Base-by-base conservation (phyloP, 2,797 vertebrate genomes). In the Platyrinchus mystaceus region DNA sequence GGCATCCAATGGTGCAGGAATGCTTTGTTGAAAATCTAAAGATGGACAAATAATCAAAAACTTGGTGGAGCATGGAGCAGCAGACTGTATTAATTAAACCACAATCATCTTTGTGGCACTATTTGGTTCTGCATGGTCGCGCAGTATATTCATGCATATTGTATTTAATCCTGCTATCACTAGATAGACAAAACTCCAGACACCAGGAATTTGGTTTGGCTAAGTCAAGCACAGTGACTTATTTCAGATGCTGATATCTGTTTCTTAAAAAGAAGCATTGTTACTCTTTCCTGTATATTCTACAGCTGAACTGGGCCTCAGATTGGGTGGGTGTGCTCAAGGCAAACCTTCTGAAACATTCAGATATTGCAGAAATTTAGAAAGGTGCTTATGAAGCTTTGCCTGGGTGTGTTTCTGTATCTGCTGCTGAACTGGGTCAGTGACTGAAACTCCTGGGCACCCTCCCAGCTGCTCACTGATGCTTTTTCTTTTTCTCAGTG, bases 11-110 rank as follows among this genome's bases (percentile, higher is more conserved):
- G 71, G 91, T 84, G 94, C 79, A 96, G 89, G 94, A 96, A 96
- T 91, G 93, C 89, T 96, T 96, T 94, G 94, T 90, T 94, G 91
- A 89, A 95, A 85, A 92, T 94, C 68, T 95, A 85, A 95, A 87
- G 92, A 91, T 75, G 85, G 91, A 80, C 81, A 91, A 94, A 92
- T 92, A 96, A 94, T 85, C 68, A 85, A 87, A 95, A 93, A 71
- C 70, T 95, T 95, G 63, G 70, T 90, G 87, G 46, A 69, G 67
- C 77, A 66, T 44, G 71, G 74, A 90, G 77, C 80, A 92, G 90
- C 95, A 96, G 91, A 88, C 80, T 84, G 87, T 68, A 93, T 90
- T 95, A 91, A 96, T 96, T 96, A 95, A 95, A 84, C 80, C 85
- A 76, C 94, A 95, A 44, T 93, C 84, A 94, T 91, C 70, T 95